phyloP scores from a whole-genome alignment of 2,797 vertebrate genomes.

The Crenuchus spilurus region DNA sequence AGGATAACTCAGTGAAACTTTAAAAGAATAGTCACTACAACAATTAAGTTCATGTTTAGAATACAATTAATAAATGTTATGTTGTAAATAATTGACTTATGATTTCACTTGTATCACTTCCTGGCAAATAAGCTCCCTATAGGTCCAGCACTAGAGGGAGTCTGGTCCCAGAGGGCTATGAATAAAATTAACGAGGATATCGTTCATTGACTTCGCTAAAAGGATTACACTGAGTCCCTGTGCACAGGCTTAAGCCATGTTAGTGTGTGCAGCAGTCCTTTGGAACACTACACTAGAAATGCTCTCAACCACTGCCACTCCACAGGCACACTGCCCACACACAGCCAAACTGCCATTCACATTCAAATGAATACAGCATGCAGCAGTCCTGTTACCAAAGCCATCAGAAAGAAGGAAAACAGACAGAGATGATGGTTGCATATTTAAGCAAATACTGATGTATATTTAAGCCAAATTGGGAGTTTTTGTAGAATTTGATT shows the following conservation, averaged over 20 bases:
- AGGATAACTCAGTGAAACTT: conserved; percentile 37
- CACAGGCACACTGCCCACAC: conserved; percentile 25
- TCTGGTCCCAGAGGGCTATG: conserved; percentile 29
- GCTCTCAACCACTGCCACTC: conserved; percentile 28
- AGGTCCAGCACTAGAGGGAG: conserved; percentile 17
- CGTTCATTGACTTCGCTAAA: conserved; percentile 40
- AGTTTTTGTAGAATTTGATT: background rate
- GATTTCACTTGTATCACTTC: background rate
- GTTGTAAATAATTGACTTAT: background rate
- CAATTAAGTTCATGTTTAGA: background rate
- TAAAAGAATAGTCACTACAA: background rate
- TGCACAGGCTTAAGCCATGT: conserved; percentile 38
- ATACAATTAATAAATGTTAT: background rate
- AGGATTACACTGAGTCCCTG: conserved; percentile 49
- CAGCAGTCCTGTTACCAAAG: background rate
- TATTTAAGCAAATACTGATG: conserved; percentile 10
- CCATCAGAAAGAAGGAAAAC: background rate
- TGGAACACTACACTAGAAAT: conserved; percentile 24
- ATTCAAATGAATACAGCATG: background rate
- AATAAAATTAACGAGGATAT: conserved; percentile 31
- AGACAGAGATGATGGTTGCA: background rate
- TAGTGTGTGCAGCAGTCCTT: conserved; percentile 34
- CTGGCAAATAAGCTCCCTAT: conserved; percentile 3
- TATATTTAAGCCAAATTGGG: background rate
- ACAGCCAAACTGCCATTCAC: conserved; percentile 23